Conservation (phyloP, 2,113 vertebrate species). For the Merops nubicus region DNA sequence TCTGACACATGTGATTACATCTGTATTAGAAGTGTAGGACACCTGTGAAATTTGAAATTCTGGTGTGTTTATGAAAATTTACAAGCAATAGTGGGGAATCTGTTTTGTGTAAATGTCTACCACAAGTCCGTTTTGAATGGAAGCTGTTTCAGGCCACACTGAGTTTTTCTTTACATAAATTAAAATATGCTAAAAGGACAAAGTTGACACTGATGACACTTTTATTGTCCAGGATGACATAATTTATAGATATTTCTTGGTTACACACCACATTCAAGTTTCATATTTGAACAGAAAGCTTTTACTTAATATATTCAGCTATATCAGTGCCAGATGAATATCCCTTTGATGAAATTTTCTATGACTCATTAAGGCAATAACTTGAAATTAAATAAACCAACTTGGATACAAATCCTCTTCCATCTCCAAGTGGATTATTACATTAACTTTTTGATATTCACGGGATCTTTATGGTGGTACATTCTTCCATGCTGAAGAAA, state of each 20-base stretch:
- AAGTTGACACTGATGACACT: background rate
- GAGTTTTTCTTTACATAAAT: background rate
- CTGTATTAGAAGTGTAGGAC: background rate
- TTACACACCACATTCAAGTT: background rate
- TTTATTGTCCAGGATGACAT: background rate
- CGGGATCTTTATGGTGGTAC: background rate
- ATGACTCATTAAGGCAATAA: constrained; percentile 14
- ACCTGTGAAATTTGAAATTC: background rate
- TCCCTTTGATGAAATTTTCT: background rate
- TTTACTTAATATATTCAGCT: background rate
- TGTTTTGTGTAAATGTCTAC: background rate
- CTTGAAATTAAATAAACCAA: background rate
- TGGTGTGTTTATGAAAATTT: background rate
- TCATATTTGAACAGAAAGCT: background rate
- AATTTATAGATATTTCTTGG: background rate
- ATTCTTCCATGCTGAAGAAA: background rate
- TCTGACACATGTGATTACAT: background rate
- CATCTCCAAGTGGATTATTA: background rate
- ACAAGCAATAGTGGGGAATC: background rate
- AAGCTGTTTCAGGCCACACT: background rate
- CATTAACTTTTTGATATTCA: background rate
- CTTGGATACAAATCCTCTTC: background rate
- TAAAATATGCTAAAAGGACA: background rate
- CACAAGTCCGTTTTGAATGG: background rate
- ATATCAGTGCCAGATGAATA: background rate